Evolutionary conservation across 2,888 invertebrate genomes (phyloP).

Genomic region (Idaea biselata): DNA sequence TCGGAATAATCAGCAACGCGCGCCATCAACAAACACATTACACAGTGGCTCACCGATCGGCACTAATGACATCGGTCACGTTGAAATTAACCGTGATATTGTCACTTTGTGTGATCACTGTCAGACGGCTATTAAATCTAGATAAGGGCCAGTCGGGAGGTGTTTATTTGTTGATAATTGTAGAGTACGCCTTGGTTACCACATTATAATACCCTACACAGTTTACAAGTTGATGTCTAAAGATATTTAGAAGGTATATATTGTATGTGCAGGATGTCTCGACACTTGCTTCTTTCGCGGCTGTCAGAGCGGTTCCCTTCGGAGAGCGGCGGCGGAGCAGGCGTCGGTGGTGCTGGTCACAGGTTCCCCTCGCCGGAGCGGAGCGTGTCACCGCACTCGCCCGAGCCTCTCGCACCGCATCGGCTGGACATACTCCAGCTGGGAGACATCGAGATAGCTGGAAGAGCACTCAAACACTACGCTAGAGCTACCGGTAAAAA

Average conservation of each 20-base stretch:
- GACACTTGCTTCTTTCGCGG: constrained; percentile 70
- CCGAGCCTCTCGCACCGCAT: constrained; percentile 54
- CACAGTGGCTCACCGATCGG: constrained; percentile 33
- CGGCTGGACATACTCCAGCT: constrained; percentile 63
- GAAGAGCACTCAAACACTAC: constrained; percentile 74
- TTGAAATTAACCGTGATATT: constrained; percentile 60
- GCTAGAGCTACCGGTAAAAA: constrained; percentile 70
- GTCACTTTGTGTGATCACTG: constrained; percentile 51
- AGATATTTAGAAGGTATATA: not conserved
- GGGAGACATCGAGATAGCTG: constrained; percentile 72
- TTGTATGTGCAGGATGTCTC: constrained; percentile 59
- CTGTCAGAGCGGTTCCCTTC: constrained; percentile 74
- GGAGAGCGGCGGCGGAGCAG: constrained; percentile 49
- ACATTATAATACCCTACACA: not conserved
- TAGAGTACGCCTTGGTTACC: not conserved
- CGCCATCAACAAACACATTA: constrained; percentile 63
- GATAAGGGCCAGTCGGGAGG: constrained; percentile 34
- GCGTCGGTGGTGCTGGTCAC: constrained; percentile 60
- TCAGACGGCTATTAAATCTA: constrained; percentile 35
- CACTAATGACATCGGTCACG: constrained; percentile 70
- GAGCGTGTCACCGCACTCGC: constrained; percentile 64
- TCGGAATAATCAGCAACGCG: constrained; percentile 67
- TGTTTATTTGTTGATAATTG: constrained; percentile 30
- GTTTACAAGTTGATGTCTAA: not conserved
- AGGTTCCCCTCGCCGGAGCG: constrained; percentile 68